Conservation (phyloP, 2,888 invertebrate genomes). For the Xestia sexstrigata region DNA sequence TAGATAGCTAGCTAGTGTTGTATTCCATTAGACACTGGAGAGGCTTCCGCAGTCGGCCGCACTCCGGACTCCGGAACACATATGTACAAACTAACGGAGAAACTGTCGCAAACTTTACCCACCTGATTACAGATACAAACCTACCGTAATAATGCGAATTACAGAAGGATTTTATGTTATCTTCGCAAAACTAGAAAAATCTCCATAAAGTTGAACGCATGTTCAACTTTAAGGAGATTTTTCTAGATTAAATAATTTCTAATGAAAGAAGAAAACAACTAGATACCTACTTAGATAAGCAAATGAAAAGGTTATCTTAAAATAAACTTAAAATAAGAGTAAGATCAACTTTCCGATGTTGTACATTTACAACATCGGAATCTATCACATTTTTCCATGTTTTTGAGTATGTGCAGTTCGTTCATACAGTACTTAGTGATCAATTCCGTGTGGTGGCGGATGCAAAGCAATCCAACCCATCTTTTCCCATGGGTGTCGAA, state of each 20-base stretch:
- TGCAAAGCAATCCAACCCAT: not conserved
- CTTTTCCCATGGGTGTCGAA: not conserved
- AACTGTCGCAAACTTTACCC: constrained; percentile 42
- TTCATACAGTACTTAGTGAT: too few species aligned
- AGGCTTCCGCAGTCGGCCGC: constrained; percentile 67
- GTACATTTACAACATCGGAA: too few species aligned
- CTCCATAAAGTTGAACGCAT: too few species aligned
- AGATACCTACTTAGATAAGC: not conserved
- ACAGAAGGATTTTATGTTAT: not conserved
- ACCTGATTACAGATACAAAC: constrained; percentile 46
- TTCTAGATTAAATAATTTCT: not conserved
- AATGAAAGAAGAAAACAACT: not conserved
- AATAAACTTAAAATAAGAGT: too few species aligned
- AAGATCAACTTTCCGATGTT: too few species aligned
- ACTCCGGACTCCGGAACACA: constrained; percentile 62
- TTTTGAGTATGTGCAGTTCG: too few species aligned
- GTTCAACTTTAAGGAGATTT: not conserved
- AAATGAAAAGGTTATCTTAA: not conserved
- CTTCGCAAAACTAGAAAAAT: too few species aligned
- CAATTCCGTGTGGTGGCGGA: not conserved
- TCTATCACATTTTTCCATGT: too few species aligned
- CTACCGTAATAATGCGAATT: constrained; percentile 17
- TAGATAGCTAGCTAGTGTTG: constrained; percentile 27
- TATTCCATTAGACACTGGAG: constrained; percentile 64
- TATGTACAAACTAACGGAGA: constrained; percentile 50